Base-by-base conservation (phyloP, 2,113 vertebrate genomes). In the Zingel zingel region DNA sequence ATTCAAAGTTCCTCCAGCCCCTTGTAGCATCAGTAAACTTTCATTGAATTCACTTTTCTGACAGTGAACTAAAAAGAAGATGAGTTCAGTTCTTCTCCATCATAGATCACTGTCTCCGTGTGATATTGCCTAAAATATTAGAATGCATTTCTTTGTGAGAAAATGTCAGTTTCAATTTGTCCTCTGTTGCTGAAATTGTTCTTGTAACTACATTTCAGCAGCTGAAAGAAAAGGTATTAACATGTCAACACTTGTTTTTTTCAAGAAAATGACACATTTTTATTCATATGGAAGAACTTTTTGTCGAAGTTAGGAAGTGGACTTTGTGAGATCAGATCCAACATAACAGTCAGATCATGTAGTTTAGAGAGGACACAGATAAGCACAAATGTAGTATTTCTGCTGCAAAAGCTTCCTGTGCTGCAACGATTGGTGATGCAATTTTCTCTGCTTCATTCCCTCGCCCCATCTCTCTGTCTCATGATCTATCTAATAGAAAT, bases 371-470 rank as follows among this genome's bases (percentile, higher is more conserved):
- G 36, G 39, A 80, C 61, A 11, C 15, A 73, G 53, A 83, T 63
- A 43, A 79, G 30, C 27, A 47, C 64, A 69, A 61, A 79, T 59
- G 51, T 33, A 1, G 51, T 33, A 1, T 64, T 64, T 21, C 23
- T 64, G 51, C 70, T 51, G 47, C 74, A 58, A 56, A 73, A 48
- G 47, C 33, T 65, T 47, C 53, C 15, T 18, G 56, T 16, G 23
- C 48, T 3, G 47, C 33, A 50, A 14, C 39, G 3, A 74, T 68
- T 61, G 61, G 63, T 48, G 75, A 58, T 62, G 67, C 61, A 71
- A 77, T 82, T 78, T 69, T n/a, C 79, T 69, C 50, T 45, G 76
- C 64, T 21, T 18, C 45, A 56, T 71, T 25, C 43, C 48, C 33
- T 62, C 45, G 9, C 13, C 19, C 6, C 0, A 1, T 45, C 64